phyloP scores from a whole-genome alignment of 2,888 invertebrate genomes.

The Drosophila aldrichi region DNA sequence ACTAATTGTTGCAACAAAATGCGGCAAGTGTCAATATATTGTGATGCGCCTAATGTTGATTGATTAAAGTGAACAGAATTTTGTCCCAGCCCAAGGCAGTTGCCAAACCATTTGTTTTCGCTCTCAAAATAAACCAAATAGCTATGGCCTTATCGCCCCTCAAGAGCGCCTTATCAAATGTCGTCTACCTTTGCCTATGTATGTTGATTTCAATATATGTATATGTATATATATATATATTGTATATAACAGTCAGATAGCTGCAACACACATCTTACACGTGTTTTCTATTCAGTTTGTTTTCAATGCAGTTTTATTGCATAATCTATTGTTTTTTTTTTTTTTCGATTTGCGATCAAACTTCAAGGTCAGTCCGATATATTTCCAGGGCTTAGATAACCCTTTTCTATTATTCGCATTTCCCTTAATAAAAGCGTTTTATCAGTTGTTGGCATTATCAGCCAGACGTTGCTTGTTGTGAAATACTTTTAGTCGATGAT shows the following conservation, averaged over 20 bases:
- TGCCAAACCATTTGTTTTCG: conserved; percentile 26
- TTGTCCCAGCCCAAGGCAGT: background rate
- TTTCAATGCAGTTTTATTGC: conserved; percentile 5
- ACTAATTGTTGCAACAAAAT: conserved; percentile 72
- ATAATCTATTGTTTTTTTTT: background rate
- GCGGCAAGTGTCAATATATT: conserved; percentile 81
- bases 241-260: background rate
- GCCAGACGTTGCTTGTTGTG: conserved; percentile 17
- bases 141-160: conserved; percentile 38
- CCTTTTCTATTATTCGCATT: background rate
- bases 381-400: background rate
- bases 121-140: conserved; percentile 27
- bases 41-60: conserved; percentile 64
- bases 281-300: conserved; percentile 11
- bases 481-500: conserved; percentile 14
- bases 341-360: background rate
- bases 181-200: conserved; percentile 16
- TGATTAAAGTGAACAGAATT: conserved; percentile 42
- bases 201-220: conserved; percentile 4
- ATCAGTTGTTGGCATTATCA: conserved; percentile 15
- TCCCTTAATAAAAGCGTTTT: background rate
- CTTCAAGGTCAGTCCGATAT: conserved; percentile 17
- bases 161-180: conserved; percentile 36
- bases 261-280: background rate
- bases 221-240: too few relatives aligned